phyloP scores from a whole-genome alignment of 2,113 vertebrate species.

The Tapirus terrestris region DNA sequence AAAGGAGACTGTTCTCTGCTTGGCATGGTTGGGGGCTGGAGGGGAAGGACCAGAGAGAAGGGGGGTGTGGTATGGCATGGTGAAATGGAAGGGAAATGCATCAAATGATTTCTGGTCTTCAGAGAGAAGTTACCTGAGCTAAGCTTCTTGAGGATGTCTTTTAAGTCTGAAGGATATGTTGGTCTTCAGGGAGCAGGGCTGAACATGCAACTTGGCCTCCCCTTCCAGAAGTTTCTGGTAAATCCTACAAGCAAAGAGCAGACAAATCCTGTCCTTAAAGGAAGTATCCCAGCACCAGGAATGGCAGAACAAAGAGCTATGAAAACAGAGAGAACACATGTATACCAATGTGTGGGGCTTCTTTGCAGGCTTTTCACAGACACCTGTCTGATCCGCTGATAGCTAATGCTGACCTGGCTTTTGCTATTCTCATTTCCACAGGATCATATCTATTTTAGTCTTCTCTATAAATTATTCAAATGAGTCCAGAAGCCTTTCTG shows the following conservation, averaged over 20 bases:
- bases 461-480: conserved; percentile 26
- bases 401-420: background rate
- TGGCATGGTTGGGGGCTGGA: background rate
- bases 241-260: background rate
- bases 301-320: background rate
- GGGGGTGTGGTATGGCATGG: background rate
- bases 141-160: background rate
- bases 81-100: background rate
- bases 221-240: conserved; percentile 6
- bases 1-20: background rate
- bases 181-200: background rate
- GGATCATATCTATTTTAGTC: background rate
- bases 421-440: background rate
- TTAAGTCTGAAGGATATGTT: background rate
- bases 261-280: background rate
- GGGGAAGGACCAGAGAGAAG: background rate
- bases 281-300: background rate
- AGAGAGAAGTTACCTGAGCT: background rate
- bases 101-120: background rate
- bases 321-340: background rate
- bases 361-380: background rate
- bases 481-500: conserved; percentile 6
- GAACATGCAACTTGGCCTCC: background rate
- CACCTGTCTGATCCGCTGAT: background rate
- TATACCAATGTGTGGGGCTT: no score